These are phyloP conservation scores for Vireo griseus DNA, from an alignment of 2,797 vertebrate species.

Conservation along the genomic window DNA sequence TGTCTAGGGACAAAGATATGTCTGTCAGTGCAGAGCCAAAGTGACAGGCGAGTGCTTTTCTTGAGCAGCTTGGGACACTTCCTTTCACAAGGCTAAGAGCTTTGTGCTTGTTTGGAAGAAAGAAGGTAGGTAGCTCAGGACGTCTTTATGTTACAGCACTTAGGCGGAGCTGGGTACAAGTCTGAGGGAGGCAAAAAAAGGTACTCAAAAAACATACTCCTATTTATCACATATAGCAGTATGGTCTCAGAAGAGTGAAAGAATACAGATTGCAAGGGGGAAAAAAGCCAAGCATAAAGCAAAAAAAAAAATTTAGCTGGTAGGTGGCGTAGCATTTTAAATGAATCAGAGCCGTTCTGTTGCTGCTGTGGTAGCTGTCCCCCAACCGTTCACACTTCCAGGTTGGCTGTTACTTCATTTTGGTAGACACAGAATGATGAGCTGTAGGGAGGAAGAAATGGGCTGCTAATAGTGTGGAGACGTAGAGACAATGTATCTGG, in stretches of 20 bases:
- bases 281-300: neutral
- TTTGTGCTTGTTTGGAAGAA: neutral
- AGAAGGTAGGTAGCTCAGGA: neutral
- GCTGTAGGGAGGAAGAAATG: neutral
- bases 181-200: neutral
- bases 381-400: neutral
- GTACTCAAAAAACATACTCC: neutral
- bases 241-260: neutral
- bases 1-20: neutral
- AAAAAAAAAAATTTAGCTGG: neutral
- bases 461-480: neutral
- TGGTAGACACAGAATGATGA: slow-evolving; percentile 36
- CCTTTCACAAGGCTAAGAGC: neutral
- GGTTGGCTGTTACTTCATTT: slow-evolving; percentile 4
- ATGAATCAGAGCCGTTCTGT: neutral
- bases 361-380: neutral
- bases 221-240: neutral
- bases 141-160: neutral
- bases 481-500: slow-evolving; percentile 22
- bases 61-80: neutral
- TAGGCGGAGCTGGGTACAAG: neutral
- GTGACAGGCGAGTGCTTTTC: neutral
- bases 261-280: neutral
- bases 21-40: neutral
- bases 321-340: neutral